phyloP scores from a whole-genome alignment of 2,888 invertebrate species.

The Minunthozetes semirufus region DNA sequence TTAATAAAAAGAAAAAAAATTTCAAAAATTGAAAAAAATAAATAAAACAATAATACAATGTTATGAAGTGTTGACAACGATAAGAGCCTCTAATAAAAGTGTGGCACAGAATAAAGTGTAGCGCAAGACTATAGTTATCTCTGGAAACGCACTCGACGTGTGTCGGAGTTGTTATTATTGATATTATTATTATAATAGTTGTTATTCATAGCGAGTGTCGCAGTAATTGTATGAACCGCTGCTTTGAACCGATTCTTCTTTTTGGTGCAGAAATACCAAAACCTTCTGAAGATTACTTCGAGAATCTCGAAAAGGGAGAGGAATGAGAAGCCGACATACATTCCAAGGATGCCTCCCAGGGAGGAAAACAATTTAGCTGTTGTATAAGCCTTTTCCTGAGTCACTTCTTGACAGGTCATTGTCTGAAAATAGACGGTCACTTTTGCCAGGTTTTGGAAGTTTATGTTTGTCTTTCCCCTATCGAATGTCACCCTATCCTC shows the following conservation, averaged over 20 bases:
- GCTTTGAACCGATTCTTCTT: conserved; percentile 34
- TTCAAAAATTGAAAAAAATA: no score
- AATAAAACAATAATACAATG: no score
- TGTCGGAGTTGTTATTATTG: not conserved
- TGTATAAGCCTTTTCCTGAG: conserved; percentile 35
- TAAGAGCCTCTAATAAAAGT: no score
- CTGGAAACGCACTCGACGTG: conserved; percentile 11
- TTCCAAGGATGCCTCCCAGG: conserved; percentile 39
- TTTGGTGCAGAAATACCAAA: conserved; percentile 37
- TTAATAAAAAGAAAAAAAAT: no score
- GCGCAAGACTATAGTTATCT: not conserved
- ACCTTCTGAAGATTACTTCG: conserved; percentile 36
- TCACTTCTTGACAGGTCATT: conserved; percentile 39
- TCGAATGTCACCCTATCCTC: conserved; percentile 40
- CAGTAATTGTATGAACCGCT: conserved; percentile 34
- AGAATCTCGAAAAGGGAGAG: conserved; percentile 38
- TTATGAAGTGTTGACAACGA: no score
- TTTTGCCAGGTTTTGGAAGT: conserved; percentile 39
- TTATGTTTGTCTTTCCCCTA: conserved; percentile 35
- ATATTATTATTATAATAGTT: conserved; percentile 16
- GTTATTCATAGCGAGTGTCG: conserved; percentile 32
- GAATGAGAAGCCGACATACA: conserved; percentile 40
- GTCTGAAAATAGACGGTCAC: conserved; percentile 40
- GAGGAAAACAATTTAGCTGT: conserved; percentile 39
- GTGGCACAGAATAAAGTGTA: no score